Evolutionary conservation across 2,113 vertebrate species (phyloP).

Genomic region (Beaufortia kweichowensis): DNA sequence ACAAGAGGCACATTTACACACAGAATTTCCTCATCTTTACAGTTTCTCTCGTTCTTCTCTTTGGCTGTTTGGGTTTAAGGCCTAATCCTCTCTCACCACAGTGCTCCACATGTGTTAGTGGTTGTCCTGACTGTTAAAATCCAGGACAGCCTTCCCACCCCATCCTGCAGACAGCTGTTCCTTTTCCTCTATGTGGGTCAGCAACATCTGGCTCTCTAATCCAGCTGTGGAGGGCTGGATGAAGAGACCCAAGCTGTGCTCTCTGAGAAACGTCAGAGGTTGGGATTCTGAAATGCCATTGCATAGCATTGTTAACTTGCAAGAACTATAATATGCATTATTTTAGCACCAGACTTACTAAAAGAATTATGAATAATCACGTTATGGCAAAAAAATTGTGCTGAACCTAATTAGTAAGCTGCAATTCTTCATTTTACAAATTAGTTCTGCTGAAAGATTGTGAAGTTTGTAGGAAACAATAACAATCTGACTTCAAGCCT

Average conservation of each 20-base stretch:
- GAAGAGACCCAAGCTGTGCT: neutral
- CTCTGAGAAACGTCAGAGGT: neutral
- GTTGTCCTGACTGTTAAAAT: constrained; percentile 44
- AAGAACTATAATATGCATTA: too few relatives aligned
- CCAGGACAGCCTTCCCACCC: constrained; percentile 42
- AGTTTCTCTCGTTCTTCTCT: constrained; percentile 8
- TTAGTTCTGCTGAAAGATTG: too few relatives aligned
- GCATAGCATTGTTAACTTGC: neutral
- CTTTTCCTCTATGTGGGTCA: constrained; percentile 45
- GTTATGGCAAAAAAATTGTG: too few relatives aligned
- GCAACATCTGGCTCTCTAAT: constrained; percentile 42
- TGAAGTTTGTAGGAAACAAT: too few relatives aligned
- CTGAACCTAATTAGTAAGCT: too few relatives aligned
- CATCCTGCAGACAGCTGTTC: constrained; percentile 49
- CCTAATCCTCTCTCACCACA: constrained; percentile 29
- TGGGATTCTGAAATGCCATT: too few relatives aligned
- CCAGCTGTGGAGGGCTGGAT: constrained; percentile 40
- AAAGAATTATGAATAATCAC: neutral
- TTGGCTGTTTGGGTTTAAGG: constrained; percentile 16
- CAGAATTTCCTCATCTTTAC: constrained; percentile 11
- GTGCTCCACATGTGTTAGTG: constrained; percentile 28
- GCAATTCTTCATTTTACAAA: too few relatives aligned
- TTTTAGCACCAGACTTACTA: neutral
- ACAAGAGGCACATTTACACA: neutral
- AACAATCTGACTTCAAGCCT: too few relatives aligned